Evolutionary conservation across 2,797 vertebrate genomes (phyloP).

Genomic region (Carduelis carduelis): DNA sequence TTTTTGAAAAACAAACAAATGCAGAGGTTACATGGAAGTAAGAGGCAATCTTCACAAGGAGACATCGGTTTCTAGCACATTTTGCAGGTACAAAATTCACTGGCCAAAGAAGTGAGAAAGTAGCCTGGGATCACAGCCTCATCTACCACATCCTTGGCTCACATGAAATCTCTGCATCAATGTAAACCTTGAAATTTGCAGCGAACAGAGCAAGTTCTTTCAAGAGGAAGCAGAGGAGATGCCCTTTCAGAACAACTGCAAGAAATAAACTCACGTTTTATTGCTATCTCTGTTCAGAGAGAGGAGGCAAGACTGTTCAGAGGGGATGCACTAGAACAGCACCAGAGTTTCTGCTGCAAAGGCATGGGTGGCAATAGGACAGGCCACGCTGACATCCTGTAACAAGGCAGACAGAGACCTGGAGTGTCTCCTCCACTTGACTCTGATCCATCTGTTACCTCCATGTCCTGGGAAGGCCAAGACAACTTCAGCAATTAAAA

Average conservation of each 20-base stretch:
- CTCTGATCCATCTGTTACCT: slow-evolving; percentile 15
- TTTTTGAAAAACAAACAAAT: not conserved
- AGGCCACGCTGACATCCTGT: slow-evolving; percentile 31
- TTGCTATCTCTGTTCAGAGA: slow-evolving; percentile 22
- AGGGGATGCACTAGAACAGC: not conserved
- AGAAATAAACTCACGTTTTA: slow-evolving; percentile 36
- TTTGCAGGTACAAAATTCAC: not conserved
- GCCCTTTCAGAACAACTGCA: not conserved
- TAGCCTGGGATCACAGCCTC: not conserved
- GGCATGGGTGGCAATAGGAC: not conserved
- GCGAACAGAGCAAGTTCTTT: not conserved
- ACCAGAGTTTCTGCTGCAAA: slow-evolving; percentile 33
- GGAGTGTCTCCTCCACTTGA: not conserved
- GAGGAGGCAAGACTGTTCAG: slow-evolving; percentile 3
- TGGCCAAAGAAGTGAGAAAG: not conserved
- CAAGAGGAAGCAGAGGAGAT: not conserved
- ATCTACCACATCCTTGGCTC: not conserved
- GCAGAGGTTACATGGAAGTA: not conserved
- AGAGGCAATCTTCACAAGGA: not conserved
- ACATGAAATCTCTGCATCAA: not conserved
- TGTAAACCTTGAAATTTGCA: not conserved
- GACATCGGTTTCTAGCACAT: not conserved
- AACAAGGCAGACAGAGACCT: not conserved
- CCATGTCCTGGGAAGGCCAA: slow-evolving; percentile 19
- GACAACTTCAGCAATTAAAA: slow-evolving; percentile 26